These are phyloP conservation scores for Baccha elongata DNA, from an alignment of 2,888 invertebrate species.

Conservation along the genomic window DNA sequence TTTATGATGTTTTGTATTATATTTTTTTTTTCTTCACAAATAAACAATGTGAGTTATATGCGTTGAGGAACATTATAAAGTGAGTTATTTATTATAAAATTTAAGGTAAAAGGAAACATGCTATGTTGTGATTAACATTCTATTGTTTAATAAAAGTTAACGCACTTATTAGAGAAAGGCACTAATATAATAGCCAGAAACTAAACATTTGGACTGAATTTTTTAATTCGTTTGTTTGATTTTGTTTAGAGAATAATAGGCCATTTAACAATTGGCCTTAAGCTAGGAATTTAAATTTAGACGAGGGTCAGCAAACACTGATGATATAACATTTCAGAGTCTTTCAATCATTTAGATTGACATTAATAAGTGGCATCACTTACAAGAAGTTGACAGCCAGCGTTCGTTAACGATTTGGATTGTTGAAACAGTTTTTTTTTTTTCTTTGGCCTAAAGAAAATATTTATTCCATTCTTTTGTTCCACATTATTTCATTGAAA, in stretches of 20 bases:
- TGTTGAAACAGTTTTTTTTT: not conserved
- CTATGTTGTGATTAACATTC: slow-evolving; percentile 8
- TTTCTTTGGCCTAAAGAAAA: not conserved
- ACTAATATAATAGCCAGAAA: slow-evolving; percentile 1
- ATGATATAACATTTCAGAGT: slow-evolving; percentile 29
- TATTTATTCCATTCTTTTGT: slow-evolving; percentile 1
- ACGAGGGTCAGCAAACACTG: slow-evolving; percentile 22
- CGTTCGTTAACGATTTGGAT: slow-evolving; percentile 10
- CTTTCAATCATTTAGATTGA: slow-evolving; percentile 29
- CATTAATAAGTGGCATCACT: slow-evolving; percentile 25
- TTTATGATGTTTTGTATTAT: slow-evolving; percentile 41
- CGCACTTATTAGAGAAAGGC: not conserved
- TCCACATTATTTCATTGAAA: not conserved
- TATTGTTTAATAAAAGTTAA: not conserved
- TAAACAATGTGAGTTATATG: slow-evolving; percentile 3
- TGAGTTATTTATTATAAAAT: slow-evolving; percentile 25
- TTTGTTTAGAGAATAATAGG: not conserved
- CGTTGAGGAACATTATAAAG: slow-evolving; percentile 9
- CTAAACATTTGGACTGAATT: slow-evolving; percentile 15
- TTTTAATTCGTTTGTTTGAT: slow-evolving; percentile 4
- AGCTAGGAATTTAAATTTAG: slow-evolving; percentile 8
- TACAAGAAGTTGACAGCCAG: slow-evolving; percentile 8
- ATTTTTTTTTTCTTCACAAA: slow-evolving; percentile 4
- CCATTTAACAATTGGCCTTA: slow-evolving; percentile 20
- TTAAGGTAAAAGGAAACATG: not conserved